A percentile compares a stretch with the other conserved stretches of the same genome.
These are phyloP conservation scores for Drosophila nr. perissopoda DNA, from an alignment of 2,888 invertebrate genomes.

Conservation along the genomic window DNA sequence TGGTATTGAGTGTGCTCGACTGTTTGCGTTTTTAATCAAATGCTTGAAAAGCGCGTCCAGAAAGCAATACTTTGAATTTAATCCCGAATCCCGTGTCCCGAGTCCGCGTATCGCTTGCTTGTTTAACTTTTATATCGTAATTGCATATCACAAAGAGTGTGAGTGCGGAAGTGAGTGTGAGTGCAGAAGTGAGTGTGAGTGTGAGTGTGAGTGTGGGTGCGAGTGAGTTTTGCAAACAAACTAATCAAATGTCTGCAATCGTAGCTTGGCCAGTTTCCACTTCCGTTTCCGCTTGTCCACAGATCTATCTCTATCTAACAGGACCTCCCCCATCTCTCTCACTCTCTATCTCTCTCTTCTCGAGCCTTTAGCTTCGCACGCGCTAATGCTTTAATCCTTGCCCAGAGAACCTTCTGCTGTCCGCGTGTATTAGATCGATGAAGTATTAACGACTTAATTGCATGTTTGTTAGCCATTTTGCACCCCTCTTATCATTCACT, in stretches of 20 bases:
- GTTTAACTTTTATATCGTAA: slow-evolving; percentile 82
- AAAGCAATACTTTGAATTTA: slow-evolving; percentile 18
- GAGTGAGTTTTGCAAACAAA: slow-evolving; percentile 61
- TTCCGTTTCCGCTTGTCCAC: slow-evolving; percentile 46
- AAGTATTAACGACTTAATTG: slow-evolving; percentile 85
- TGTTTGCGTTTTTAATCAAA: slow-evolving; percentile 84
- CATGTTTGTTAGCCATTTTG: slow-evolving; percentile 83
- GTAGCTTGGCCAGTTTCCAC: slow-evolving; percentile 51
- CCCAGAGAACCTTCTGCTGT: slow-evolving; percentile 53
- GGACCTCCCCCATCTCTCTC: slow-evolving; percentile 18
- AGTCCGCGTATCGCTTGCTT: slow-evolving; percentile 57
- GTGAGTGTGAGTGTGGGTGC: background rate
- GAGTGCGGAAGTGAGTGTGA: background rate
- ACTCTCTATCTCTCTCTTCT: slow-evolving; percentile 27
- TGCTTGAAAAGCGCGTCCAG: slow-evolving; percentile 50
- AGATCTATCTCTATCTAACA: background rate
- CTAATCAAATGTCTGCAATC: slow-evolving; percentile 83
- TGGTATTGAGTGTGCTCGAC: slow-evolving; percentile 15
- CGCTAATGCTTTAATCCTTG: slow-evolving; percentile 83
- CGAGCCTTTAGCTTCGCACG: slow-evolving; percentile 47
- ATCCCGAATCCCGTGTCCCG: background rate
- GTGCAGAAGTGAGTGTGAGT: slow-evolving; percentile 1
- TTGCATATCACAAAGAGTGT: slow-evolving; percentile 71
- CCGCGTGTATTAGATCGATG: slow-evolving; percentile 83
- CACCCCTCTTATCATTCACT: background rate